Evolutionary conservation across 1,140 invertebrate species (phyloP), one percentile per base, ranked within the genome.

Genomic region (Ostrea denselamellosa): DNA sequence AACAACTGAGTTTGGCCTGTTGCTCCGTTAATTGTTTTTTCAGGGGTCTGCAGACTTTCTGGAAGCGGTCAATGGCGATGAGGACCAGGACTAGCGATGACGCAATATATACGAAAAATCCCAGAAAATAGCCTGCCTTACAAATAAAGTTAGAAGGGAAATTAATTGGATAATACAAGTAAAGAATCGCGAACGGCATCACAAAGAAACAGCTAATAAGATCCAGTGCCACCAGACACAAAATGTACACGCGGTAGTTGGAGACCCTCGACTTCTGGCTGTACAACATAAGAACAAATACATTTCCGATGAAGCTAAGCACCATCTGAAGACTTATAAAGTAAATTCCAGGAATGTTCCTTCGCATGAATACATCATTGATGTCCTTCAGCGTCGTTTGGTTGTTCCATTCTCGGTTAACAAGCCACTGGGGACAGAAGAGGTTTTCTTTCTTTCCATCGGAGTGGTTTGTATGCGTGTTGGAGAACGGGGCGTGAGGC

Each of bases 11-110:
- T 81, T 92, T 92, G 0, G 92, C 90, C n/a, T 88, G 68, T 0
- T 56, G 87, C 8, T 89, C 85, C 0, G 91, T 90, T 22, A 93
- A 86, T 8, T 90, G 77, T 34, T 82, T 86, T 8, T 89, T 85
- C 34, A 90, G 86, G 0, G 93, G 93, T 71, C 90, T 83, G 68
- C 93, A 92, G n/a, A 94, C 92, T 83, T 92, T 92, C 28, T 91
- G 83, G 88, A 91, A 94, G 19, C 93, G 85, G 83, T 94, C 93
- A 44, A 92, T 86, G 44, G 92, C 91, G 51, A 94, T 94, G 54
- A 92, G 77, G 8, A 94, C 86, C 12, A 94, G 85, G 19, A 92
- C 86, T 0, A 90, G 81, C 14, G 90, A 84, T 12, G 91, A 90
- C n/a, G 91, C 89, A 58, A 91, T 90, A 52, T 89, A 91, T 54